phyloP scores from a whole-genome alignment of 2,888 invertebrate genomes.

The Periphyllus acericola region DNA sequence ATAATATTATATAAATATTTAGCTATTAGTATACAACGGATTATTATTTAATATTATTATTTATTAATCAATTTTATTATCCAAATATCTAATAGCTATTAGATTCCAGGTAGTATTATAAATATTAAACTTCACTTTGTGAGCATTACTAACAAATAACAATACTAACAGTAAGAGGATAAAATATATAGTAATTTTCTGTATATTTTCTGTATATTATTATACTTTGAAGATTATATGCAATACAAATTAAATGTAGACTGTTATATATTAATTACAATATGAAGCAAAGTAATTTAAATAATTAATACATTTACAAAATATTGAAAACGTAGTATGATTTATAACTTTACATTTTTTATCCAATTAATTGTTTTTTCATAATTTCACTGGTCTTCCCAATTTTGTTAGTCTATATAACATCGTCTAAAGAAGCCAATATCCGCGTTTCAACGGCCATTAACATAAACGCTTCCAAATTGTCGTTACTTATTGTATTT shows the following conservation, averaged over 20 bases:
- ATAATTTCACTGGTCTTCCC: background rate
- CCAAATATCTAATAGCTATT: no score
- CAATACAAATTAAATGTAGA: background rate
- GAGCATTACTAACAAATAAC: no score
- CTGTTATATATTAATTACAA: conserved; percentile 1
- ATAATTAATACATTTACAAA: conserved; percentile 1
- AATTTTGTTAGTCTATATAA: background rate
- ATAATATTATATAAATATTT: no score
- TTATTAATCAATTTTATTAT: no score
- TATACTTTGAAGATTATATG: no score
- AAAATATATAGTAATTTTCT: no score
- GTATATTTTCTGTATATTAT: no score
- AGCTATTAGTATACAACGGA: no score
- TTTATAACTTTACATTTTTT: background rate
- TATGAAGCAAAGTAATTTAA: background rate
- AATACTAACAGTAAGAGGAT: no score
- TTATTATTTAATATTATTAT: no score
- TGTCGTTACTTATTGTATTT: background rate
- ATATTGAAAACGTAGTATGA: background rate
- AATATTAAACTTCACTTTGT: no score
- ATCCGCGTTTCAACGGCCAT: background rate
- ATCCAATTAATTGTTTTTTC: conserved; percentile 6
- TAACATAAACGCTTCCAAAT: background rate
- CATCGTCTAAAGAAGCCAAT: background rate
- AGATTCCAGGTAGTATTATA: no score